phyloP scores from a whole-genome alignment of 2,888 invertebrate genomes.

The Sceliomorpha sp. region DNA sequence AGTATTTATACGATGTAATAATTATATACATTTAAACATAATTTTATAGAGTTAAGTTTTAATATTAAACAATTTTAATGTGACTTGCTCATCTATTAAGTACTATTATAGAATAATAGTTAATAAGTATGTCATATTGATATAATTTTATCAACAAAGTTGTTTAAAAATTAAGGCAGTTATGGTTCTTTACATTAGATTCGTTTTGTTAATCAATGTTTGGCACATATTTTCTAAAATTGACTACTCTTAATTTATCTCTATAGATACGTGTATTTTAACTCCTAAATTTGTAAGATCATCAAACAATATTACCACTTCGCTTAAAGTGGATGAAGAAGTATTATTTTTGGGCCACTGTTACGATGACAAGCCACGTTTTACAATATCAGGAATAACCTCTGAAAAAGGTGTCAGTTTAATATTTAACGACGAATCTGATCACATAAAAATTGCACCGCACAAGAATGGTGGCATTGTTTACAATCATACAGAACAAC shows the following conservation, averaged over 20 bases:
- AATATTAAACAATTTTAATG: too few species aligned
- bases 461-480: conserved; percentile 63
- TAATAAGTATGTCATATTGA: too few species aligned
- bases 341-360: conserved; percentile 72
- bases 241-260: conserved; percentile 1
- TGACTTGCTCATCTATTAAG: background rate
- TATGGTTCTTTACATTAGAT: too few species aligned
- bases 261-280: conserved; percentile 69
- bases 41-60: conserved; percentile 1
- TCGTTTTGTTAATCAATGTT: too few species aligned
- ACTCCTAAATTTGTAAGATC: conserved; percentile 65
- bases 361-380: conserved; percentile 71
- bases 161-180: too few species aligned
- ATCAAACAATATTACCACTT: conserved; percentile 65
- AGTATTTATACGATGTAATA: too few species aligned
- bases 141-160: too few species aligned
- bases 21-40: conserved; percentile 11
- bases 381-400: conserved; percentile 66
- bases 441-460: conserved; percentile 67
- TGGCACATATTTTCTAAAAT: too few species aligned
- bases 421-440: conserved; percentile 69
- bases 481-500: conserved; percentile 68
- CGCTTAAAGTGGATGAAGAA: conserved; percentile 62
- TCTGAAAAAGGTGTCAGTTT: conserved; percentile 63
- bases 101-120: too few species aligned